phyloP scores from a whole-genome alignment of 2,797 vertebrate genomes.

The Myoxocephalus aenaeus region DNA sequence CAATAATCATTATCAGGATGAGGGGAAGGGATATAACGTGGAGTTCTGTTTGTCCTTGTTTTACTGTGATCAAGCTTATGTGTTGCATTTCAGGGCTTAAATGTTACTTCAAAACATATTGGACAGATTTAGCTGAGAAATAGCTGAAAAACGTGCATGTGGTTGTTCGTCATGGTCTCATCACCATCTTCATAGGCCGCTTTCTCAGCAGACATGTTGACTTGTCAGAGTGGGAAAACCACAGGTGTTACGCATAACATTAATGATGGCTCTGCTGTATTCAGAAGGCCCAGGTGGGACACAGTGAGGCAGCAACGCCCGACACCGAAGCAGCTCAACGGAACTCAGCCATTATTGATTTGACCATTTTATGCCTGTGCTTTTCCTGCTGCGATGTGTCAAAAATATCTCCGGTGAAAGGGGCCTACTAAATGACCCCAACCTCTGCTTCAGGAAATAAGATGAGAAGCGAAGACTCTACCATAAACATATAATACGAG shows the following conservation, averaged over 20 bases:
- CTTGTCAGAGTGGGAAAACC: not conserved
- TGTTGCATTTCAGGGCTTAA: not conserved
- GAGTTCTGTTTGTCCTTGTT: not conserved
- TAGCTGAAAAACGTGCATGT: not conserved
- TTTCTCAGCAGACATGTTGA: not conserved
- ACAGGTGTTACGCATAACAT: constrained; percentile 1
- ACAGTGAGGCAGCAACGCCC: not conserved
- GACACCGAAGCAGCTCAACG: not conserved
- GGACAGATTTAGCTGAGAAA: not conserved
- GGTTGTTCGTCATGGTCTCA: not conserved
- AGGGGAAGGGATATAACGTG: not conserved
- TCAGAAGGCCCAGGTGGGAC: not conserved
- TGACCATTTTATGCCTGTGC: not conserved
- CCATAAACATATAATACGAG: too few species aligned
- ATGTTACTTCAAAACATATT: not conserved
- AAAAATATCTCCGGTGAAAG: not conserved
- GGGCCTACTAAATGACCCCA: not conserved
- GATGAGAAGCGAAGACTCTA: too few species aligned
- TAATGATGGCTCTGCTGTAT: not conserved
- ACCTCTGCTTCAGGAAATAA: not conserved
- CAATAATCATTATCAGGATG: not conserved
- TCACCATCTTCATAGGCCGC: not conserved
- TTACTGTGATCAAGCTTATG: not conserved
- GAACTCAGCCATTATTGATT: not conserved
- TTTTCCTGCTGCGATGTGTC: not conserved